Evolutionary conservation across 2,113 vertebrate genomes (phyloP).

Genomic region (Synchiropus splendidus): DNA sequence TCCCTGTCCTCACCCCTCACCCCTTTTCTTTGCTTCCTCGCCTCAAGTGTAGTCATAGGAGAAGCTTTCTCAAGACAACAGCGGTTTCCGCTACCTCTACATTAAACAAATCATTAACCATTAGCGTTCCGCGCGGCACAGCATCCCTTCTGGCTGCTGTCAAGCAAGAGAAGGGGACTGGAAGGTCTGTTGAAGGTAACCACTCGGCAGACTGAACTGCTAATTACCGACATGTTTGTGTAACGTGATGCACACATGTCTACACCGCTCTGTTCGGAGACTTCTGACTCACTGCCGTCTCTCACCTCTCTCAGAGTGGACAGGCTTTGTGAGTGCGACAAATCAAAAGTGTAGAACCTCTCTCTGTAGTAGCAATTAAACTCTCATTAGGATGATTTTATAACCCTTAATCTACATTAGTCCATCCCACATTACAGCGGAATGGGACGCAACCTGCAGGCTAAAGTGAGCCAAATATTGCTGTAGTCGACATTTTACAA

Average conservation of each 20-base stretch:
- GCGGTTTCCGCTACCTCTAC: constrained; percentile 50
- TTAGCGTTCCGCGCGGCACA: constrained; percentile 43
- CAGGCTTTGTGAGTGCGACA: constrained; percentile 16
- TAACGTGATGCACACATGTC: no score
- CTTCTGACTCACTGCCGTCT: constrained; percentile 31
- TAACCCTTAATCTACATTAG: constrained; percentile 44
- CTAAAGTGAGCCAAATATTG: constrained; percentile 47
- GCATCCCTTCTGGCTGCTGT: constrained; percentile 32
- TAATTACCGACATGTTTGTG: constrained; percentile 5
- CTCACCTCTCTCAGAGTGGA: constrained; percentile 17
- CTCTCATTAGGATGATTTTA: constrained; percentile 42
- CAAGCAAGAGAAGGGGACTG: no score
- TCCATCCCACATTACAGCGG: constrained; percentile 36
- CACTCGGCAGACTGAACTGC: no score
- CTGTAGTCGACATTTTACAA: constrained; percentile 51
- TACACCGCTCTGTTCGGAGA: constrained; percentile 7
- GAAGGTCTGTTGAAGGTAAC: no score
- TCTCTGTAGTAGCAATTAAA: constrained; percentile 8
- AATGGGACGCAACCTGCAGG: constrained; percentile 39
- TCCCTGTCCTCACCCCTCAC: constrained; percentile 8
- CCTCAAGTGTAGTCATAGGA: constrained; percentile 44
- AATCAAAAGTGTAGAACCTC: constrained; percentile 16
- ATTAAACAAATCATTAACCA: constrained; percentile 67
- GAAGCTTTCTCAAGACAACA: constrained; percentile 48
- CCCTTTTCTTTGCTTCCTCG: constrained; percentile 5